Evolutionary conservation across 2,888 invertebrate species (phyloP).

Genomic region (Caenorhabditis sp.): DNA sequence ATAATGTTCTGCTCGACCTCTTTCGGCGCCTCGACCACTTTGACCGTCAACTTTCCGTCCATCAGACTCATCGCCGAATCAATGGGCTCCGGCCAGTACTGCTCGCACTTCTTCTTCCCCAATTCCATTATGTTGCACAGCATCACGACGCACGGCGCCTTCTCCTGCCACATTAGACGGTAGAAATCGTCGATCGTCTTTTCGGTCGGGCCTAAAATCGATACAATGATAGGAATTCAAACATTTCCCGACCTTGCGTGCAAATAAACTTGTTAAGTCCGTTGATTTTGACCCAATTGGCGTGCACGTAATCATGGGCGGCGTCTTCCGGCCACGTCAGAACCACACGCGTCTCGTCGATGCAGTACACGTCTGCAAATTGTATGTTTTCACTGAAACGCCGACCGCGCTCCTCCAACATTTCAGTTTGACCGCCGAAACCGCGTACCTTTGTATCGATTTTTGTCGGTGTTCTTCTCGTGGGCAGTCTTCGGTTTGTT

Average conservation of each 20-base stretch:
- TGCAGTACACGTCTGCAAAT: slow-evolving; percentile 67
- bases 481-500: slow-evolving; percentile 61
- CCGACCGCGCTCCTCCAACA: neutral
- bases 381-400: neutral
- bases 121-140: slow-evolving; percentile 69
- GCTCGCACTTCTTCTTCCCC: slow-evolving; percentile 73
- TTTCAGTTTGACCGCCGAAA: neutral
- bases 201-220: slow-evolving; percentile 67
- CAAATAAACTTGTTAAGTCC: slow-evolving; percentile 64
- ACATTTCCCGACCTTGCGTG: too few species aligned
- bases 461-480: slow-evolving; percentile 65
- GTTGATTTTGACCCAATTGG: slow-evolving; percentile 68
- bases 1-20: slow-evolving; percentile 65
- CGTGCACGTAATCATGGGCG: slow-evolving; percentile 70
- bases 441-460: slow-evolving; percentile 73
- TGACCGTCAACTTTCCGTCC: slow-evolving; percentile 63
- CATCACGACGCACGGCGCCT: slow-evolving; percentile 69
- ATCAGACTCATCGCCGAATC: slow-evolving; percentile 11
- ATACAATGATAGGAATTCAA: too few species aligned
- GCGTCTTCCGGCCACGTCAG: slow-evolving; percentile 62
- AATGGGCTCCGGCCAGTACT: slow-evolving; percentile 68
- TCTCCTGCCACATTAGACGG: slow-evolving; percentile 71
- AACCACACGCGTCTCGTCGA: slow-evolving; percentile 69
- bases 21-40: slow-evolving; percentile 41
- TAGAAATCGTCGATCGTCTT: slow-evolving; percentile 72